Conservation (phyloP, 2,113 vertebrate genomes). For the Rhinoptilus africanus region DNA sequence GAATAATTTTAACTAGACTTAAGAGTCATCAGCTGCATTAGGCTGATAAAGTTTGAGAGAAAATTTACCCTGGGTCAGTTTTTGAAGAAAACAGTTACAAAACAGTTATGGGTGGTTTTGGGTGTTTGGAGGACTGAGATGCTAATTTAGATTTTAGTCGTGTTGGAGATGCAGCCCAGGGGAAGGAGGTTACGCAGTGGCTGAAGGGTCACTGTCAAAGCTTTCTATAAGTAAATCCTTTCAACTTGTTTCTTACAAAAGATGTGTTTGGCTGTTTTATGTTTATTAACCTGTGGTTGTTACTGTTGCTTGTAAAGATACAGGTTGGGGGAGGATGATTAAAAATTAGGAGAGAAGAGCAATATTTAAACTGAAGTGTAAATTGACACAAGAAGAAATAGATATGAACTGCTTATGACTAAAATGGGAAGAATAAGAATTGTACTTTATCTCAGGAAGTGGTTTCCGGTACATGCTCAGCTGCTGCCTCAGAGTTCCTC, state of each 20-base stretch:
- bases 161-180: background rate
- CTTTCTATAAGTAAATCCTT: background rate
- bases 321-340: background rate
- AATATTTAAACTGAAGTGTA: background rate
- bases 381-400: background rate
- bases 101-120: background rate
- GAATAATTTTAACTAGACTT: background rate
- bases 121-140: background rate
- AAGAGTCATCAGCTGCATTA: background rate
- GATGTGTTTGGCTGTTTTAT: background rate
- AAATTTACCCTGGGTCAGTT: background rate
- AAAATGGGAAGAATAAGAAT: conserved; percentile 4
- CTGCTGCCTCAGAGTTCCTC: background rate
- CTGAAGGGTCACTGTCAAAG: background rate
- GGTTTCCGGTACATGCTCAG: background rate
- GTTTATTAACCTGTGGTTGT: background rate
- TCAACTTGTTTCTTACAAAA: background rate
- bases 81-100: background rate
- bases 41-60: background rate
- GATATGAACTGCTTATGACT: background rate
- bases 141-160: background rate
- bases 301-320: background rate
- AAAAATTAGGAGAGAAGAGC: background rate
- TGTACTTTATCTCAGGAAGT: conserved; percentile 7
- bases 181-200: background rate